A percentile compares a stretch with the other conserved stretches of the same genome.
These are phyloP conservation scores for Lasioglossum calceatum DNA, from an alignment of 2,888 invertebrate species.

Conservation along the genomic window DNA sequence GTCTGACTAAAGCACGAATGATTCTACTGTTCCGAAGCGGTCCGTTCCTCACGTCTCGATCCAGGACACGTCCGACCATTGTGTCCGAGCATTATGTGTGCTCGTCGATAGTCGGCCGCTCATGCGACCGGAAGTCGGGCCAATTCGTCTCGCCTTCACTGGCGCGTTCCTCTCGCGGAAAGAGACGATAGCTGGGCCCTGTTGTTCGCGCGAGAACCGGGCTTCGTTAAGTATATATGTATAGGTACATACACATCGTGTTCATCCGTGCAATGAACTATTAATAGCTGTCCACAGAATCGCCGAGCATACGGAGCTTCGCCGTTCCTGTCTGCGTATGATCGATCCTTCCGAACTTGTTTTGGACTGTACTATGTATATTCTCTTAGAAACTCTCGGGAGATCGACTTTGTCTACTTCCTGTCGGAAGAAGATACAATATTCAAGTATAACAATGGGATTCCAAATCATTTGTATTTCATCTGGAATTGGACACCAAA, in stretches of 20 bases:
- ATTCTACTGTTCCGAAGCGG: constrained; percentile 2
- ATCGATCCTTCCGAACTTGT: constrained; percentile 27
- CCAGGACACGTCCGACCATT: not conserved
- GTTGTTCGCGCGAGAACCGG: constrained; percentile 2
- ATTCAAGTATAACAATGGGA: not conserved
- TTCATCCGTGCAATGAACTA: constrained; percentile 71
- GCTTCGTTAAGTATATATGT: constrained; percentile 42
- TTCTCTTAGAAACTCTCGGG: not conserved
- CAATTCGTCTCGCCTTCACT: constrained; percentile 6
- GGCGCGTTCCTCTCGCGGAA: constrained; percentile 5
- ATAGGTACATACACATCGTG: constrained; percentile 56
- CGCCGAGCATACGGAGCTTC: constrained; percentile 47
- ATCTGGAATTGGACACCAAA: too few relatives aligned
- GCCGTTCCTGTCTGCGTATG: constrained; percentile 61
- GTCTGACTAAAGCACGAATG: not conserved
- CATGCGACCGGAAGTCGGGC: constrained; percentile 8
- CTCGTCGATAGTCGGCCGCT: not conserved
- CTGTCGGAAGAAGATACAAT: not conserved
- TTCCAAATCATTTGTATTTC: not conserved
- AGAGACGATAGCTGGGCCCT: not conserved
- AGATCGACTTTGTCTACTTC: not conserved
- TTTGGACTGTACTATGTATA: too few relatives aligned
- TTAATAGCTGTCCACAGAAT: constrained; percentile 68
- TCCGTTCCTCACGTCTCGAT: not conserved
- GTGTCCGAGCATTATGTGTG: constrained; percentile 2